These are phyloP conservation scores for Calcarius lapponicus DNA, from an alignment of 2,797 vertebrate genomes.

Conservation along the genomic window DNA sequence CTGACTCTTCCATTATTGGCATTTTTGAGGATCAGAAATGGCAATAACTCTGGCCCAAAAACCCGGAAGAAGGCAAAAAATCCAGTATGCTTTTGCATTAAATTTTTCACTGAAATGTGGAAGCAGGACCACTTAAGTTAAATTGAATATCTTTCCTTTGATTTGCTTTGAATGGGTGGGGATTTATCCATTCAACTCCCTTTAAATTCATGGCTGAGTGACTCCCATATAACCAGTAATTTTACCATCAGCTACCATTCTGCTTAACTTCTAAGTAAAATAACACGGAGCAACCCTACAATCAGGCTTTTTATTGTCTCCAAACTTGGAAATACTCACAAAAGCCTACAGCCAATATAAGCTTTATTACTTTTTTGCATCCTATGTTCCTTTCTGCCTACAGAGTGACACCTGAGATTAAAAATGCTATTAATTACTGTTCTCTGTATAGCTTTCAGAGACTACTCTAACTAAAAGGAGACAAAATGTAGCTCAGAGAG, in stretches of 20 bases:
- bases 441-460: background rate
- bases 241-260: background rate
- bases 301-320: background rate
- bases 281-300: background rate
- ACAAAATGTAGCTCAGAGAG: background rate
- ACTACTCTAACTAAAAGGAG: background rate
- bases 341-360: background rate
- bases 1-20: background rate
- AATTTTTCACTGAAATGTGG: background rate
- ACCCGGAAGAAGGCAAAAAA: background rate
- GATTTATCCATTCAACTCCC: background rate
- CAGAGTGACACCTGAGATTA: background rate
- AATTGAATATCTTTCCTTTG: background rate
- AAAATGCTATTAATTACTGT: background rate
- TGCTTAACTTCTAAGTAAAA: background rate
- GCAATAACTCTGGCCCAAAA: background rate
- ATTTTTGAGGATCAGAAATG: background rate
- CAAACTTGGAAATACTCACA: background rate
- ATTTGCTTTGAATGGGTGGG: background rate
- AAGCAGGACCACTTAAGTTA: background rate
- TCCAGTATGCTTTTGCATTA: background rate
- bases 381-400: background rate
- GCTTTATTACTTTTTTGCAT: background rate
- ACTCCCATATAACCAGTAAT: background rate
- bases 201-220: background rate